Evolutionary conservation across 2,888 invertebrate species (phyloP).

Genomic region (Megalurothrips usitatus): DNA sequence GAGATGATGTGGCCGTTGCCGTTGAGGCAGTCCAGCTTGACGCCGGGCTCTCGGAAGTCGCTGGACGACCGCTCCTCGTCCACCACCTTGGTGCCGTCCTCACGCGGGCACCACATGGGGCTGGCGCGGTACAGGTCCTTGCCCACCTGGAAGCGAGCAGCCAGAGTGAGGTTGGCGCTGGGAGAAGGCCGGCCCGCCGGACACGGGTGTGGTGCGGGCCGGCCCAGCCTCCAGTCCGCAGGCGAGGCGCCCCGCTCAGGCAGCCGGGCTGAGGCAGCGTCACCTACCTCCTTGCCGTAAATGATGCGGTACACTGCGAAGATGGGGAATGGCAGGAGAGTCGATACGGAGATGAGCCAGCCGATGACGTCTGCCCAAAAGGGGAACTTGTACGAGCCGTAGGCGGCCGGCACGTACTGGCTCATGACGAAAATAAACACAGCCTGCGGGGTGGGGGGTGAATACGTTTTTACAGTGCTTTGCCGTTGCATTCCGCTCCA

Average conservation of each 20-base stretch:
- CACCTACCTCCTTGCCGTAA: constrained; percentile 47
- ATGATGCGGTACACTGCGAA: constrained; percentile 53
- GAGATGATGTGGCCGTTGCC: constrained; percentile 14
- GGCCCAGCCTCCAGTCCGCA: not conserved
- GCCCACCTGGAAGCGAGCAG: not conserved
- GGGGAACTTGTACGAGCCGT: constrained; percentile 65
- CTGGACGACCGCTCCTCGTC: constrained; percentile 17
- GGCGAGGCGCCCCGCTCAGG: too few relatives aligned
- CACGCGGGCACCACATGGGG: constrained; percentile 16
- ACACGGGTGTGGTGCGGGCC: not conserved
- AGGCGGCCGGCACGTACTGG: constrained; percentile 59
- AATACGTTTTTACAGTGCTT: constrained; percentile 12
- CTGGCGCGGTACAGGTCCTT: constrained; percentile 8
- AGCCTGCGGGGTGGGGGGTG: constrained; percentile 49
- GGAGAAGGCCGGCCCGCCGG: not conserved
- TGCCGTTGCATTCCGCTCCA: not conserved
- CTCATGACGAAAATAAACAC: constrained; percentile 68
- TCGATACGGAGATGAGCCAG: constrained; percentile 65
- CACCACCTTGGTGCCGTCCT: constrained; percentile 15
- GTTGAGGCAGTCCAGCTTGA: constrained; percentile 17
- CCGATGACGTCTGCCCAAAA: constrained; percentile 65
- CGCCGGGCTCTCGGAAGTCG: not conserved
- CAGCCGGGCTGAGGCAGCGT: constrained; percentile 22
- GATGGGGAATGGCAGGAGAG: constrained; percentile 63
- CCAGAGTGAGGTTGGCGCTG: not conserved